Evolutionary conservation across 1,140 invertebrate genomes (phyloP), one percentile per base, ranked within the genome.

Genomic region (Drosophila virilis): DNA sequence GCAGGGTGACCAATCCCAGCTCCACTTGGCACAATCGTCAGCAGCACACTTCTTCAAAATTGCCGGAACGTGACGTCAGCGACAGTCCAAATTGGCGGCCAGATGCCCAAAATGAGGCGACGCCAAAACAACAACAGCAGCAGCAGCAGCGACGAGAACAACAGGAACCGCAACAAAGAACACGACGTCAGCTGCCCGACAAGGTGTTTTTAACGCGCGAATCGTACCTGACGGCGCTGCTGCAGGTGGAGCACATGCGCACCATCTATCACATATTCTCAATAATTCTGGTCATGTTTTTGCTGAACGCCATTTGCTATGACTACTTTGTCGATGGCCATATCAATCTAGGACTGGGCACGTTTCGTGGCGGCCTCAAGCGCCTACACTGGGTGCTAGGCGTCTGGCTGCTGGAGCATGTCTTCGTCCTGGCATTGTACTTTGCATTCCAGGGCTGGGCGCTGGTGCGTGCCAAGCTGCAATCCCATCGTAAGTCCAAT

Each of bases 201-300:
- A 96, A 95, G 90, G 94, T 95, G 58, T 98, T 97, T 90, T 80
- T 94, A 6, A 79, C 93, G 10, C 93, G 97, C 59, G 94, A 96
- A 80, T 97, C 97, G 0, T 92, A 96, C 13, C 92, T 97, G 65
- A 98, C 96, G 1, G 96, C 96, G 35, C 93, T 98, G 33, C 94
- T 97, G 77, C 94, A 97, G 89, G 95, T 96, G 61, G 94, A 95
- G 62, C 97, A 98, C 91, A 95, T 98, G 68, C 93, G 94, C 81
- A 96, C 96, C 0, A 95, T 98, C 61, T 96, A 97, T 90, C 95
- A 98, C 92, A 95, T 98, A 55, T 97, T 97, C 92, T 93, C 96
- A n/a, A 95, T 95, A 45, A 96, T 96, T 74, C 93, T 98, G 22
- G 93, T 97, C 46, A 93, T 97, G 48, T 93, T 97, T 61, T 93